phyloP scores from a whole-genome alignment of 2,888 invertebrate species.

The Sarcophaga rosellei region DNA sequence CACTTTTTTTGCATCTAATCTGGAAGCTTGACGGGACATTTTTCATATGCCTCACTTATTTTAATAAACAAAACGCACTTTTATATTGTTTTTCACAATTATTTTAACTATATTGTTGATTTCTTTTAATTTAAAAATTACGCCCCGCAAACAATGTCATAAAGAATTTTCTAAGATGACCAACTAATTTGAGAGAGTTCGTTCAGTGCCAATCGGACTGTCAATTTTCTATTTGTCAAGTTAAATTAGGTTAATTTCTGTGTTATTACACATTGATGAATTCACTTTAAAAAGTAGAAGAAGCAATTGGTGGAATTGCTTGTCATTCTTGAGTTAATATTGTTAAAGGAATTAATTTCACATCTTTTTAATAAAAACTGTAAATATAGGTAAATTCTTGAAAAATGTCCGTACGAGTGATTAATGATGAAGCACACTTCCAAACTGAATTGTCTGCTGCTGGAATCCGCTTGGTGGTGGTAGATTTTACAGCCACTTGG shows the following conservation, averaged over 20 bases:
- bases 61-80: neutral
- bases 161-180: neutral
- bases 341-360: conserved; percentile 16
- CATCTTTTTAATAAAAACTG: neutral
- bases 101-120: neutral
- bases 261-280: neutral
- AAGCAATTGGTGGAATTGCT: conserved; percentile 46
- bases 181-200: neutral
- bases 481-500: conserved; percentile 97
- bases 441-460: conserved; percentile 92
- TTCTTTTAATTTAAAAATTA: conserved; percentile 5
- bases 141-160: neutral
- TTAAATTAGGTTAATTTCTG: too few relatives aligned
- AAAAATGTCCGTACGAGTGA: conserved; percentile 79
- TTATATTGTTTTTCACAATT: neutral
- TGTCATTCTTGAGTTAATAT: conserved; percentile 59
- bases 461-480: conserved; percentile 93
- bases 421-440: conserved; percentile 86
- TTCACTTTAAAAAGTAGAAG: conserved; percentile 14
- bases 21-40: conserved; percentile 80
- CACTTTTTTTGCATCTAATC: conserved; percentile 81
- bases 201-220: conserved; percentile 16
- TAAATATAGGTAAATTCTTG: conserved; percentile 2
- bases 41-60: conserved; percentile 30
- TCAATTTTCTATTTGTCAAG: neutral